Conservation (phyloP, 2,113 vertebrate genomes). For the Budorcas taxicolor region DNA sequence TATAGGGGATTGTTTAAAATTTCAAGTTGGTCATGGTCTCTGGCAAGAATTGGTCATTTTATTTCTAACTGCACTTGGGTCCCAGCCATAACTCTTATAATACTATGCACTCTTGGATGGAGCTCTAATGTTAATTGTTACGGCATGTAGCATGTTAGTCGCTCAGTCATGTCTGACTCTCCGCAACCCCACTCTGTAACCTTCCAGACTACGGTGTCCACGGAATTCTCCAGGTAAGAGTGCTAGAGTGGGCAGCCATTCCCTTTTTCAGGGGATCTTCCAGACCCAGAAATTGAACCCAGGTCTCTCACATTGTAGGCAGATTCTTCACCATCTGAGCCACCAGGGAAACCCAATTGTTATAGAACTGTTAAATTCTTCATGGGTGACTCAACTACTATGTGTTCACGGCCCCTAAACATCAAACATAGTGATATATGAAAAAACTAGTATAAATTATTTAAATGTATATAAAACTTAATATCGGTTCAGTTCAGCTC, state of each 20-base stretch:
- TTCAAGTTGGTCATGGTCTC: slow-evolving; percentile 16
- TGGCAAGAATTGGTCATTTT: slow-evolving; percentile 25
- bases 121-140: slow-evolving; percentile 19
- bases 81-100: neutral
- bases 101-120: neutral
- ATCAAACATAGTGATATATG: neutral
- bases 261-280: neutral
- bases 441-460: slow-evolving; percentile 7
- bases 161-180: neutral
- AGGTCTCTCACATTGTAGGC: neutral
- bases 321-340: neutral
- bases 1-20: slow-evolving; percentile 30
- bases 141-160: neutral
- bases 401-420: neutral
- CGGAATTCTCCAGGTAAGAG: neutral
- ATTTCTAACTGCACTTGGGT: neutral
- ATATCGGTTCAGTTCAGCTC: neutral
- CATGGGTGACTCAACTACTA: neutral
- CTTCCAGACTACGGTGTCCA: neutral
- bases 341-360: neutral
- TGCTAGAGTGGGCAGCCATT: neutral
- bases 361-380: neutral
- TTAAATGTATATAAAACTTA: neutral
- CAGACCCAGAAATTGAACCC: neutral
- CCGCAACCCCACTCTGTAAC: neutral